phyloP scores from a whole-genome alignment of 1,140 invertebrate genomes.

The Bombus picipes region DNA sequence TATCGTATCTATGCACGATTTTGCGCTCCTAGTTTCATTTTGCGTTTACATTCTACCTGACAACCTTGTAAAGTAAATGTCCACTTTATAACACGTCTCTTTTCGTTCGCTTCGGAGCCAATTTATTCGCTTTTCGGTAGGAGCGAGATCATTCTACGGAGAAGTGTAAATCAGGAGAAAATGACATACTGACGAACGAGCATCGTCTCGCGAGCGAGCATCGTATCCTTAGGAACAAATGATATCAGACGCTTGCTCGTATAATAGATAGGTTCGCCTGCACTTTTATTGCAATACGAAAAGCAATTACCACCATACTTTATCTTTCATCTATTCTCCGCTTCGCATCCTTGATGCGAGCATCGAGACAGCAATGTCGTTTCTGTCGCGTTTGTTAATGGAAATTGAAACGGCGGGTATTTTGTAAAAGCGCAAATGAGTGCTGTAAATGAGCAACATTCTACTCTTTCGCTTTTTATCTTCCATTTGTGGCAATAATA shows the following conservation, averaged over 20 bases:
- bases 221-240: neutral
- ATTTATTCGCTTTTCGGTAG: neutral
- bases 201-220: neutral
- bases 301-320: constrained; percentile 6
- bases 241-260: neutral
- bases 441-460: neutral
- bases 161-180: neutral
- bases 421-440: constrained; percentile 2
- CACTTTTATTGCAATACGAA: neutral
- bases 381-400: constrained; percentile 12
- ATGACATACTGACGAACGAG: neutral
- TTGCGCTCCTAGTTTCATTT: constrained; percentile 35
- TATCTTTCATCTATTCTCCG: neutral
- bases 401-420: neutral
- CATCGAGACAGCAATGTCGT: constrained; percentile 3
- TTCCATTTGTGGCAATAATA: neutral
- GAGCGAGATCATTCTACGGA: neutral
- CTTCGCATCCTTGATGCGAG: constrained; percentile 8
- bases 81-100: neutral
- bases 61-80: constrained; percentile 38
- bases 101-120: too few relatives aligned
- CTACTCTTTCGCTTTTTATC: neutral
- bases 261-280: neutral
- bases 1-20: neutral
- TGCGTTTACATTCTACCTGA: constrained; percentile 12